Conservation (phyloP, 1,140 invertebrate species). For the Diploscapter pachys region DNA sequence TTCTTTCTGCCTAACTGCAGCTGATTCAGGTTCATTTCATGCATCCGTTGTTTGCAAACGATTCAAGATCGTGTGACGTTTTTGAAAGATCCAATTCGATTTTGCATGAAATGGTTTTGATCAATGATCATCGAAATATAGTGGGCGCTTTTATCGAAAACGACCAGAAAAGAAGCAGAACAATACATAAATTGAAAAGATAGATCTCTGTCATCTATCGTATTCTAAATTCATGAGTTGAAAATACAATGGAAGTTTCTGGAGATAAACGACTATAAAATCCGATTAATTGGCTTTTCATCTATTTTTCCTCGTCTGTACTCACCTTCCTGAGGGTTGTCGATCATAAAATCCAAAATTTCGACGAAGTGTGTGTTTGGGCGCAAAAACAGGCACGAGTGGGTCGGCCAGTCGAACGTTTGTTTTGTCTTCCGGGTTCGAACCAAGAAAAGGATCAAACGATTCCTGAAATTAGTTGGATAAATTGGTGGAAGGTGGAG, state of each 20-base stretch:
- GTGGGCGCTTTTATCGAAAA: neutral
- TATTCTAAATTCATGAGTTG: neutral
- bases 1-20: too few species aligned
- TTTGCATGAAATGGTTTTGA: too few species aligned
- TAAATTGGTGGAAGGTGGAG: too few species aligned
- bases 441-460: slow-evolving; percentile 17
- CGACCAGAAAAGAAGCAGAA: neutral
- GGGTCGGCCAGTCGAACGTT: slow-evolving; percentile 3
- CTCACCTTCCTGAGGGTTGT: slow-evolving; percentile 54
- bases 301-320: slow-evolving; percentile 10
- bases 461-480: slow-evolving; percentile 4
- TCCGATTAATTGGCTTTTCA: neutral
- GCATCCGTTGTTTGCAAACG: too few species aligned
- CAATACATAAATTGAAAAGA: neutral
- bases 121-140: too few species aligned
- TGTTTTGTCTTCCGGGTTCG: slow-evolving; percentile 11
- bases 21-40: too few species aligned
- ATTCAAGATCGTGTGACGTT: too few species aligned
- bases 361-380: slow-evolving; percentile 16
- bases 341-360: slow-evolving; percentile 48
- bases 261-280: neutral
- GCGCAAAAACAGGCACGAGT: slow-evolving; percentile 36
- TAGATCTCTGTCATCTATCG: neutral
- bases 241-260: neutral
- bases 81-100: too few species aligned